These are phyloP conservation scores for Nestor notabilis DNA, from an alignment of 2,113 vertebrate genomes.

Conservation along the genomic window DNA sequence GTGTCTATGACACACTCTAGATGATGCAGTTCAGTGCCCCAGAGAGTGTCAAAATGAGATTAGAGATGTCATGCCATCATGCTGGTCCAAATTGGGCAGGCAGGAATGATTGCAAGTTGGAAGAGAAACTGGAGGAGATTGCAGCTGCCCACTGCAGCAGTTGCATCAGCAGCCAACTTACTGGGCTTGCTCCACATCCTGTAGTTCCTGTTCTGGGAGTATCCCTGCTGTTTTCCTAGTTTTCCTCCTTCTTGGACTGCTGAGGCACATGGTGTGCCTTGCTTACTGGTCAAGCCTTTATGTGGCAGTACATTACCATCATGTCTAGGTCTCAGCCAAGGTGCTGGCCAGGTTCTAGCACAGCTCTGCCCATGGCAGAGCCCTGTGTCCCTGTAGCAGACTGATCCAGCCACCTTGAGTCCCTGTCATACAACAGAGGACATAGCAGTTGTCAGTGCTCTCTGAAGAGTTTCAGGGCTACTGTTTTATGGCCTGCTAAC, in stretches of 20 bases:
- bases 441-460: not conserved
- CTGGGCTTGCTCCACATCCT: not conserved
- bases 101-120: not conserved
- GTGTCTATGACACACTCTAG: not conserved
- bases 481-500: not conserved
- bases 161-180: accelerated
- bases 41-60: not conserved
- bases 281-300: not conserved
- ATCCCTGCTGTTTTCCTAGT: not conserved
- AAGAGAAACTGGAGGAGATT: not conserved
- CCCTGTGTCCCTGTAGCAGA: no score
- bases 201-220: not conserved
- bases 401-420: accelerated
- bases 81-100: not conserved
- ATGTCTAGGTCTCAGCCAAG: not conserved
- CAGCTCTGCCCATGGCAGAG: not conserved
- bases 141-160: not conserved
- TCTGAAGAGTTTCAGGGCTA: not conserved
- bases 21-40: not conserved
- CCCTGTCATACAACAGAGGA: accelerated
- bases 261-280: no score
- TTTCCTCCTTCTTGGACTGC: not conserved
- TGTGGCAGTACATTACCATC: not conserved
- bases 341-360: no score
- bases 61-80: accelerated